Evolutionary conservation across 2,113 vertebrate species (phyloP).

Genomic region (Ammodytes marinus): DNA sequence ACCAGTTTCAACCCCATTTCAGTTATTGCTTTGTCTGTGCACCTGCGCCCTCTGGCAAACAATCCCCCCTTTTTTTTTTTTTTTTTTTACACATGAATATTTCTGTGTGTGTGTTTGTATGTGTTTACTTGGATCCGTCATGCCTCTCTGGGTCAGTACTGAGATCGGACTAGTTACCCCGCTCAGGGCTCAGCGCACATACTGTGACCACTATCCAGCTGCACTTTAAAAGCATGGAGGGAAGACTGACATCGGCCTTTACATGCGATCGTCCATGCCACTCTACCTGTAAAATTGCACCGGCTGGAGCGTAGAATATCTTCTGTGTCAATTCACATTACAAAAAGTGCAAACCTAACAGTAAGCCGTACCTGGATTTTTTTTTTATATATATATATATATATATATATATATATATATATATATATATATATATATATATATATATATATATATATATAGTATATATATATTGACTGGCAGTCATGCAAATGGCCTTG

Average conservation of each 20-base stretch:
- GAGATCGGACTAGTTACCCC: conserved; percentile 36
- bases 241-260: not conserved
- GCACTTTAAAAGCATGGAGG: not conserved
- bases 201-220: conserved; percentile 25
- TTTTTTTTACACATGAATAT: not conserved
- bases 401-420: too few species aligned
- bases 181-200: conserved; percentile 43
- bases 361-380: conserved; percentile 16
- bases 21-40: not conserved
- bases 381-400: not conserved
- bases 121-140: not conserved
- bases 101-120: not conserved
- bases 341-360: conserved; percentile 8
- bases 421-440: too few species aligned
- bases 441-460: too few species aligned
- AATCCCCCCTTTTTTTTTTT: not conserved
- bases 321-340: conserved; percentile 5
- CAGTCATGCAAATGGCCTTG: conserved; percentile 63
- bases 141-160: conserved; percentile 25
- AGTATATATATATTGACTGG: conserved; percentile 60
- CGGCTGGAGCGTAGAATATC: conserved; percentile 9
- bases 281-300: conserved; percentile 31
- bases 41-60: conserved; percentile 1
- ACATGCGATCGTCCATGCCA: not conserved
- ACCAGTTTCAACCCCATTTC: not conserved